Evolutionary conservation across 2,113 vertebrate genomes (phyloP), one percentile per base, ranked within the genome.

Genomic region (Myiagra hebetior): DNA sequence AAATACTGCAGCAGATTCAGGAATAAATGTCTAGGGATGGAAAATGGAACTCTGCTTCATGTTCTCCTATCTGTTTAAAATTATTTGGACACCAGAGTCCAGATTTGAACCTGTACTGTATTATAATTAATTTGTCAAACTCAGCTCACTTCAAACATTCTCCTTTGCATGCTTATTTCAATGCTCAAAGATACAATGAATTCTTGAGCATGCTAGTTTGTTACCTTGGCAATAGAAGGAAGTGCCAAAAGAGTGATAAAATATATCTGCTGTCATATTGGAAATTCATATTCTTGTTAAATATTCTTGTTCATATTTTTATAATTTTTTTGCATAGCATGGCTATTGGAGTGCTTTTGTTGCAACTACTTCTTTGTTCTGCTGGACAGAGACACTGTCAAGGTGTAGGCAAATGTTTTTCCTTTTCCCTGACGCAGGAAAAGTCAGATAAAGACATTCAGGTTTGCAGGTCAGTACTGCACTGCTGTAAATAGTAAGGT

Each of bases 151-250:
- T 57, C 9, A 76, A 11, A 49, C 31, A 5, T 49, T 70, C 65
- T 82, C 2, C 1, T 93, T 87, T 74, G 57, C 27, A 3, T 67
- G 33, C 57, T 83, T 65, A 49, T 78, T 93, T 91, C 83, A 53
- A 5, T 59, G 26, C 46, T 93, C 63, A 80, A 62, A 93, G 79
- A 65, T 79, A 83, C 49, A 76, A 22, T 42, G 94, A 77, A 46
- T 83, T 81, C 53, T 89, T 74, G 15, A 77, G 63, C 65, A 35
- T 89, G 53, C 52, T 92, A 9, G 70, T 93, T 94, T 85, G 92
- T 97, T 97, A 76, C 96, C 95, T 78, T 96, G 97, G 89, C 89
- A 91, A 94, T 96, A 67, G 57, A 79, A n/a, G 46, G 47, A 11
- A 39, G 89, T 95, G 91, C 93, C 87, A 93, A 63, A 74, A 84